These are phyloP conservation scores for Anser brachyrhynchus DNA, from an alignment of 2,113 vertebrate genomes.

Conservation along the genomic window DNA sequence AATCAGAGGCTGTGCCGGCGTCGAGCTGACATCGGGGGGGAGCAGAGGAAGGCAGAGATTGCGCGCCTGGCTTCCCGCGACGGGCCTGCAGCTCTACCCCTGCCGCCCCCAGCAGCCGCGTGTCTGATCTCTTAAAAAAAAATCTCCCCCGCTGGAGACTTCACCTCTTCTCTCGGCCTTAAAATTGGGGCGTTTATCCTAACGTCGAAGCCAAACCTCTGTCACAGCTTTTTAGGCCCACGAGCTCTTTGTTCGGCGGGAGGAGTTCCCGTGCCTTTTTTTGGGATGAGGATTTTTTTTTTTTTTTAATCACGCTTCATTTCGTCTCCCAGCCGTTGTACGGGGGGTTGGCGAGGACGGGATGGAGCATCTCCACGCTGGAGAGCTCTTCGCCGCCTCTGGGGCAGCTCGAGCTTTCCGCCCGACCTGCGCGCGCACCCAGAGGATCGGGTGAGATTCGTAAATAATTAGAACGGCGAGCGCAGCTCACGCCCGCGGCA, in stretches of 20 bases:
- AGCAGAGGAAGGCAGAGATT: neutral
- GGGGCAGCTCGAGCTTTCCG: neutral
- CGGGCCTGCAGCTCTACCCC: neutral
- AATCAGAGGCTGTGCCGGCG: neutral
- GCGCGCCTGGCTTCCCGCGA: neutral
- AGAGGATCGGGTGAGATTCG: neutral
- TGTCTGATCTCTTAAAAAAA: neutral
- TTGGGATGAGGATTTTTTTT: neutral
- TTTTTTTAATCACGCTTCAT: neutral
- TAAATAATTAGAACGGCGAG: neutral
- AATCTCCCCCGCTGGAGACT: neutral
- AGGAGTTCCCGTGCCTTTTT: neutral
- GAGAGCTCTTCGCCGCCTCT: neutral
- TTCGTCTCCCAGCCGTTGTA: neutral
- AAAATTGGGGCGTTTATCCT: neutral
- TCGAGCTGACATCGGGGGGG: neutral
- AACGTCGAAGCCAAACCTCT: neutral
- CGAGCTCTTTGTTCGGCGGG: neutral
- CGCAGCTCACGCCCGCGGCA: neutral
- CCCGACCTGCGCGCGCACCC: rapidly evolving
- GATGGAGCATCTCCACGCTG: neutral
- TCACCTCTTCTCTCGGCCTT: neutral
- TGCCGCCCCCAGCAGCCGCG: rapidly evolving
- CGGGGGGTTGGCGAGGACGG: neutral
- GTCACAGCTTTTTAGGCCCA: neutral